These are phyloP conservation scores for Taurulus bubalis DNA, from an alignment of 2,113 vertebrate genomes.

Conservation along the genomic window DNA sequence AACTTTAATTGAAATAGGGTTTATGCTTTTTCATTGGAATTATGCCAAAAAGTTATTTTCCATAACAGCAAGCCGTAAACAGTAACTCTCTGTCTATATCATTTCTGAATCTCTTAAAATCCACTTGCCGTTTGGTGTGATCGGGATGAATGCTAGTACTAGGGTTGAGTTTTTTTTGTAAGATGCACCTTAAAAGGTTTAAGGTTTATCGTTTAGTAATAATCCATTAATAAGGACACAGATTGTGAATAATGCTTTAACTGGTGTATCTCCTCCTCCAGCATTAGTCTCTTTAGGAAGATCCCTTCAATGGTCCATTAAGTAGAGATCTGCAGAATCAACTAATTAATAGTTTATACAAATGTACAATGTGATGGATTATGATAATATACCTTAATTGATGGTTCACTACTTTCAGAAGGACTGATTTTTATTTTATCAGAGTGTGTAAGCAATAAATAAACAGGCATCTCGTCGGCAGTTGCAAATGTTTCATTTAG, in stretches of 20 bases:
- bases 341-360: background rate
- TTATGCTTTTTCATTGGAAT: too few species aligned
- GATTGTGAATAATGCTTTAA: too few species aligned
- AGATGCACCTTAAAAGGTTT: background rate
- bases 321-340: background rate
- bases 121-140: too few species aligned
- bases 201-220: background rate
- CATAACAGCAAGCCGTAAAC: background rate
- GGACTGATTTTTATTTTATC: too few species aligned
- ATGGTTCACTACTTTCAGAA: background rate
- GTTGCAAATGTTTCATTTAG: too few species aligned
- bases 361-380: background rate
- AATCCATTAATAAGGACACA: background rate
- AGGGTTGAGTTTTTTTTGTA: too few species aligned
- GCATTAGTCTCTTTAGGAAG: background rate
- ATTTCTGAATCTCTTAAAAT: background rate
- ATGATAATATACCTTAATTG: background rate
- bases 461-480: too few species aligned
- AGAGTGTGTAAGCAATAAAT: too few species aligned
- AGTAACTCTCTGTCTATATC: background rate
- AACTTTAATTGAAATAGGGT: too few species aligned
- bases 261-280: background rate
- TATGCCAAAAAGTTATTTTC: too few species aligned
- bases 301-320: background rate
- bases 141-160: too few species aligned